phyloP scores from a whole-genome alignment of 2,888 invertebrate species.

The Linnaemya tessellans region DNA sequence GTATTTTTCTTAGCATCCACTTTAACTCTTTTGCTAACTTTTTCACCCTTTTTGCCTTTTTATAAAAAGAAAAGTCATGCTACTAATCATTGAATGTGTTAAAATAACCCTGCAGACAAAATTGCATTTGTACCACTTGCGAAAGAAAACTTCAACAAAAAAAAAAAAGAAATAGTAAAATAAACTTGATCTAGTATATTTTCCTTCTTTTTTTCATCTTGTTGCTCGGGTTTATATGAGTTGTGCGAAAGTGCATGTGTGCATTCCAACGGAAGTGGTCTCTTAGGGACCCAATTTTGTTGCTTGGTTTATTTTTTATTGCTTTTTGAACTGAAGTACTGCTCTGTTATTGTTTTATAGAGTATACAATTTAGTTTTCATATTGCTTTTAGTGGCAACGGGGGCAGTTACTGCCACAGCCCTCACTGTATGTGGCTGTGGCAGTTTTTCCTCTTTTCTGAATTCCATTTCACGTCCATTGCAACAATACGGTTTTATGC shows the following conservation, averaged over 20 bases:
- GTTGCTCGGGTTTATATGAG: not conserved
- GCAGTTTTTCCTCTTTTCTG: conserved; percentile 38
- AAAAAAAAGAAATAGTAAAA: not conserved
- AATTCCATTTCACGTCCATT: conserved; percentile 58
- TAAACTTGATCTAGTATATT: conserved; percentile 41
- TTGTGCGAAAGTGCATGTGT: conserved; percentile 43
- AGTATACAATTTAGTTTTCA: conserved; percentile 44
- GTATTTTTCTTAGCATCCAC: conserved; percentile 35
- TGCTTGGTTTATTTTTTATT: conserved; percentile 5
- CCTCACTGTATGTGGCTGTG: not conserved
- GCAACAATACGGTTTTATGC: conserved; percentile 68
- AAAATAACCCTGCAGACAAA: conserved; percentile 58
- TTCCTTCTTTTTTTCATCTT: not conserved
- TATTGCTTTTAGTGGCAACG: conserved; percentile 15
- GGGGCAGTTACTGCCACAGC: conserved; percentile 24
- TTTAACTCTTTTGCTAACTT: conserved; percentile 12
- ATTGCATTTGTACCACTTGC: conserved; percentile 39
- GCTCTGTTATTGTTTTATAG: conserved; percentile 57
- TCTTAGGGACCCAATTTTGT: conserved; percentile 60
- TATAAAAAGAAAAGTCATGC: conserved; percentile 30
- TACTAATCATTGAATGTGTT: conserved; percentile 58
- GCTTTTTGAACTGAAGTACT: conserved; percentile 23
- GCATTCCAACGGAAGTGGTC: conserved; percentile 65
- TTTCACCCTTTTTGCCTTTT: not conserved
- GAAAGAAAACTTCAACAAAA: not conserved